phyloP scores from a whole-genome alignment of 2,113 vertebrate species.

The Saiga tatarica region DNA sequence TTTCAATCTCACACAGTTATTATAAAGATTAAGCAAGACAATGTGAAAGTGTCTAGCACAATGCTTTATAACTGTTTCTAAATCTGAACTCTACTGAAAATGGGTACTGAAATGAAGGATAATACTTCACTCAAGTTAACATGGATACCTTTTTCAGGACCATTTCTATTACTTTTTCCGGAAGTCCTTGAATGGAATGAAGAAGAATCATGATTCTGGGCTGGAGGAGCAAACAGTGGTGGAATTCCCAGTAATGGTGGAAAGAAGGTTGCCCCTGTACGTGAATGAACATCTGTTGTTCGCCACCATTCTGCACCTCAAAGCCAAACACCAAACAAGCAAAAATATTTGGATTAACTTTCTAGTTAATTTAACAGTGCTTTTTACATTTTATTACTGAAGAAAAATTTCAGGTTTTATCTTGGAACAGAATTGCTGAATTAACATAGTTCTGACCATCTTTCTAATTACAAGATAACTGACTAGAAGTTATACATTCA shows the following conservation, averaged over 20 bases:
- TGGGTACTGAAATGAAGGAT: not conserved
- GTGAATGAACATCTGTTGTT: slow-evolving; percentile 84
- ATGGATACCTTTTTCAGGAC: slow-evolving; percentile 90
- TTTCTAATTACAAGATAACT: not conserved
- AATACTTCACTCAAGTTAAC: not conserved
- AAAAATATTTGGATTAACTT: slow-evolving; percentile 25
- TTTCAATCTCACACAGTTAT: not conserved
- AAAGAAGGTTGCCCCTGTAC: slow-evolving; percentile 87
- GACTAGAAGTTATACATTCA: not conserved
- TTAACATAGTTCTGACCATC: slow-evolving; percentile 7
- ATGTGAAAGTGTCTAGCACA: not conserved
- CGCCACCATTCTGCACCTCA: slow-evolving; percentile 91
- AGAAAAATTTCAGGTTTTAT: not conserved
- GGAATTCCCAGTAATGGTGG: slow-evolving; percentile 90
- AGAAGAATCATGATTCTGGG: slow-evolving; percentile 86
- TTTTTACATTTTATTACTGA: not conserved
- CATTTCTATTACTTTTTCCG: slow-evolving; percentile 88
- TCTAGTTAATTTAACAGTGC: not conserved
- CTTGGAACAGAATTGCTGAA: not conserved
- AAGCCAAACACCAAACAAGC: slow-evolving; percentile 58
- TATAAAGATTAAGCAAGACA: not conserved
- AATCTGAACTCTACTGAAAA: slow-evolving; percentile 45
- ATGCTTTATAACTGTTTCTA: not conserved
- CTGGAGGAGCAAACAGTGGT: slow-evolving; percentile 87
- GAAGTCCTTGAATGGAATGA: slow-evolving; percentile 84